Evolutionary conservation across 2,888 invertebrate genomes (phyloP).

Genomic region (Nemotelus pantherinus): DNA sequence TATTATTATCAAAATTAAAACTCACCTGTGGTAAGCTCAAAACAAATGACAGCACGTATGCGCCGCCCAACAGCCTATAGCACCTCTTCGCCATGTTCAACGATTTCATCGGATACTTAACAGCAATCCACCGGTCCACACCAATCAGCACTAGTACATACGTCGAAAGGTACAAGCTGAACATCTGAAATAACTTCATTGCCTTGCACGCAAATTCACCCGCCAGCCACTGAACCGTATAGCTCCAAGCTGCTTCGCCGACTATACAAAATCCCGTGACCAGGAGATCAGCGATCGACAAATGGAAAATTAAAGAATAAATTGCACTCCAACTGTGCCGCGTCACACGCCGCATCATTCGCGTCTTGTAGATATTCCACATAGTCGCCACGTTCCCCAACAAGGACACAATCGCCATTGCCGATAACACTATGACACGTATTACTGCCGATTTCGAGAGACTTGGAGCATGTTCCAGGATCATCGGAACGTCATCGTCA

Average conservation of each 20-base stretch:
- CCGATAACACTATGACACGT: constrained; percentile 73
- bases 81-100: constrained; percentile 75
- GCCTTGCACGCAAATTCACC: constrained; percentile 81
- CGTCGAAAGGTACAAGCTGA: constrained; percentile 83
- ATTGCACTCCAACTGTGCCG: constrained; percentile 76
- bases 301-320: constrained; percentile 80
- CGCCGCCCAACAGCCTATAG: constrained; percentile 72
- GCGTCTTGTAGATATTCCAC: constrained; percentile 76
- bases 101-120: constrained; percentile 81
- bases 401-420: constrained; percentile 78
- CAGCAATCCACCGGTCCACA: constrained; percentile 82
- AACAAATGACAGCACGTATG: constrained; percentile 79
- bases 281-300: constrained; percentile 83
- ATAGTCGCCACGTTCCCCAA: constrained; percentile 81
- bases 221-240: constrained; percentile 82
- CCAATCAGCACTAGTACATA: constrained; percentile 85
- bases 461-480: constrained; percentile 74
- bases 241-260: constrained; percentile 84
- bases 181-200: constrained; percentile 84
- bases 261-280: constrained; percentile 84
- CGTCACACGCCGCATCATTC: constrained; percentile 68
- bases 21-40: constrained; percentile 85
- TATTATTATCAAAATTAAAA: constrained; percentile 41
- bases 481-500: constrained; percentile 43
- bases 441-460: constrained; percentile 72